These are phyloP conservation scores for Melinaea marsaeus DNA, from an alignment of 2,888 invertebrate genomes.

Conservation along the genomic window DNA sequence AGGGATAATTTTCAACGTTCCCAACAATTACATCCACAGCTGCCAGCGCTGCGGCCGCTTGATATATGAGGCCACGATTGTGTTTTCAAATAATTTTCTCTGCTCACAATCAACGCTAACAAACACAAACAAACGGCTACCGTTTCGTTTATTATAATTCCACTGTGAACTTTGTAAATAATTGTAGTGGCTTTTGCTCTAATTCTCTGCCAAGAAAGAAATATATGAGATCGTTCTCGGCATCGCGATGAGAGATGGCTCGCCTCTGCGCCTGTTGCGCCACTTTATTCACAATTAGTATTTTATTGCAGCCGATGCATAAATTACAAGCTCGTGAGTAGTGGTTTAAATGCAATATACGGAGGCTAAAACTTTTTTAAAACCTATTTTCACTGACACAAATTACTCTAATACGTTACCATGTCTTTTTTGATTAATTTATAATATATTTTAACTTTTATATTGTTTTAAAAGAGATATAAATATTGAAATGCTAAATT, in stretches of 20 bases:
- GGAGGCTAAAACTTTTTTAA: not conserved
- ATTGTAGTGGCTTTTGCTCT: constrained; percentile 62
- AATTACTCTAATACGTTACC: too few species aligned
- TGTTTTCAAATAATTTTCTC: constrained; percentile 65
- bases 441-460: too few species aligned
- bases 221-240: constrained; percentile 54
- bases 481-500: too few species aligned
- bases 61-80: constrained; percentile 65
- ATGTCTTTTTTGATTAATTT: too few species aligned
- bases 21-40: constrained; percentile 65
- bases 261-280: constrained; percentile 45
- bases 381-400: not conserved
- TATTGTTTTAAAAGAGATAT: too few species aligned
- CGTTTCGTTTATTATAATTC: constrained; percentile 53
- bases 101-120: constrained; percentile 63
- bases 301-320: constrained; percentile 11
- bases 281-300: constrained; percentile 29
- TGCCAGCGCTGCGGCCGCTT: constrained; percentile 54
- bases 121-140: constrained; percentile 66
- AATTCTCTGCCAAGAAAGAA: constrained; percentile 58
- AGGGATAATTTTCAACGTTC: constrained; percentile 61
- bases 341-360: not conserved
- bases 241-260: constrained; percentile 45
- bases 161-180: constrained; percentile 63
- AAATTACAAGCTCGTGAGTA: constrained; percentile 1